Conservation (phyloP, 1,140 invertebrate genomes). For the Drosophila kanapiae region DNA sequence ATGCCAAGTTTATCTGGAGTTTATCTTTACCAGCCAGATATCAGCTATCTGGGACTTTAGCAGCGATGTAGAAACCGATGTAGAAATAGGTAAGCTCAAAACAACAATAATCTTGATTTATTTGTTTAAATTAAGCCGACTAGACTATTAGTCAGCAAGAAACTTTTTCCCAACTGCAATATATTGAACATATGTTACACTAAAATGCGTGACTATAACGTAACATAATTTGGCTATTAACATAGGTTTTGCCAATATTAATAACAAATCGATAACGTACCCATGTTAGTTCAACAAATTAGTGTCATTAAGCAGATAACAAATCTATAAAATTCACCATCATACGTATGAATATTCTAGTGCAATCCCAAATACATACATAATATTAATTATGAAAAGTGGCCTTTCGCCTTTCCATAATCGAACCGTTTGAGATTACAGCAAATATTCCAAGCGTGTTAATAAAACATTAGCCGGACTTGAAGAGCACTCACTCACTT, state of each 20-base stretch:
- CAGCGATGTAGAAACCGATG: no score
- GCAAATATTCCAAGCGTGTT: constrained; percentile 20
- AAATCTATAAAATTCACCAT: constrained; percentile 1
- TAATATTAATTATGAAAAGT: neutral
- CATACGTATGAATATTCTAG: constrained; percentile 7
- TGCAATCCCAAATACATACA: constrained; percentile 1
- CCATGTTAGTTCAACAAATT: neutral
- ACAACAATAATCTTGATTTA: no score
- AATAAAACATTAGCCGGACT: constrained; percentile 23
- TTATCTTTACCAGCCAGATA: no score
- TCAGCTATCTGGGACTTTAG: no score
- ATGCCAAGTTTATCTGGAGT: neutral
- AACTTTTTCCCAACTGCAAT: no score
- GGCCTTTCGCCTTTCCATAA: constrained; percentile 9
- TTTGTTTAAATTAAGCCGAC: no score
- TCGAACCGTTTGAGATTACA: constrained; percentile 7
- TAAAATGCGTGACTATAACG: neutral
- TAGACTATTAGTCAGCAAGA: no score
- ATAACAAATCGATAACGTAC: constrained; percentile 1
- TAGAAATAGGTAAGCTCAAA: no score
- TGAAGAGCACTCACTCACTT: constrained; percentile 9
- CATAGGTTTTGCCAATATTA: constrained; percentile 15
- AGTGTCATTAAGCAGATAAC: constrained; percentile 19
- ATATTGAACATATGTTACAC: no score
- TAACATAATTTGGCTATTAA: neutral